phyloP scores from a whole-genome alignment of 2,797 vertebrate species.

The Sebastolobus alascanus region DNA sequence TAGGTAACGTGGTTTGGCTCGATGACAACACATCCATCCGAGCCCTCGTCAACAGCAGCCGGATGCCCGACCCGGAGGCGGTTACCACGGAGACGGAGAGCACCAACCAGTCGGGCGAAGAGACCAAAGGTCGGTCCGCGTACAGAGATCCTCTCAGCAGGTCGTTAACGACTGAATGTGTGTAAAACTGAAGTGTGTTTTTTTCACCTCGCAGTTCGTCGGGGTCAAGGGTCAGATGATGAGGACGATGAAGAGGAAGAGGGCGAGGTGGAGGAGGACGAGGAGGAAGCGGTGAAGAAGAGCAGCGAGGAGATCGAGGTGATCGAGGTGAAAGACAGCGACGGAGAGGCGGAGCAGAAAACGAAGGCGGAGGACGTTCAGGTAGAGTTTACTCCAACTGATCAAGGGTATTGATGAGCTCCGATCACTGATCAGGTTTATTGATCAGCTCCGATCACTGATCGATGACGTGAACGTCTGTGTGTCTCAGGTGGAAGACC shows the following conservation, averaged over 20 bases:
- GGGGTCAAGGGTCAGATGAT: constrained; percentile 68
- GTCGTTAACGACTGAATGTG: too few relatives aligned
- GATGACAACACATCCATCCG: constrained; percentile 94
- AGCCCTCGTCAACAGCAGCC: constrained; percentile 94
- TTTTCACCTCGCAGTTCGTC: constrained; percentile 50
- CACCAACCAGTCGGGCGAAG: constrained; percentile 67
- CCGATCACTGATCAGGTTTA: neutral
- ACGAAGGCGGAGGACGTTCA: constrained; percentile 44
- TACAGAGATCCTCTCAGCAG: too few relatives aligned
- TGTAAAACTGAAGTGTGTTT: neutral
- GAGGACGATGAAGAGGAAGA: constrained; percentile 90
- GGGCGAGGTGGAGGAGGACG: constrained; percentile 88
- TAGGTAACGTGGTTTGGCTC: constrained; percentile 98
- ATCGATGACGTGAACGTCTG: neutral
- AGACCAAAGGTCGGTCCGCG: constrained; percentile 67
- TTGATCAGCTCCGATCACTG: neutral
- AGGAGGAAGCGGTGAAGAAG: constrained; percentile 86
- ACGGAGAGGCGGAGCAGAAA: constrained; percentile 81
- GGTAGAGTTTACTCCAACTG: constrained; percentile 48
- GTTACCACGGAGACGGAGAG: constrained; percentile 79
- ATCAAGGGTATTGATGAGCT: neutral
- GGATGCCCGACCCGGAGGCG: constrained; percentile 87
- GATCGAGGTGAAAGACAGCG: constrained; percentile 75
- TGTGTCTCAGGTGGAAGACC: constrained; percentile 85
- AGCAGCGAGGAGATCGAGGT: constrained; percentile 80